These are phyloP conservation scores for Melanotaenia pygmaea DNA, from an alignment of 2,797 vertebrate genomes.

Conservation along the genomic window DNA sequence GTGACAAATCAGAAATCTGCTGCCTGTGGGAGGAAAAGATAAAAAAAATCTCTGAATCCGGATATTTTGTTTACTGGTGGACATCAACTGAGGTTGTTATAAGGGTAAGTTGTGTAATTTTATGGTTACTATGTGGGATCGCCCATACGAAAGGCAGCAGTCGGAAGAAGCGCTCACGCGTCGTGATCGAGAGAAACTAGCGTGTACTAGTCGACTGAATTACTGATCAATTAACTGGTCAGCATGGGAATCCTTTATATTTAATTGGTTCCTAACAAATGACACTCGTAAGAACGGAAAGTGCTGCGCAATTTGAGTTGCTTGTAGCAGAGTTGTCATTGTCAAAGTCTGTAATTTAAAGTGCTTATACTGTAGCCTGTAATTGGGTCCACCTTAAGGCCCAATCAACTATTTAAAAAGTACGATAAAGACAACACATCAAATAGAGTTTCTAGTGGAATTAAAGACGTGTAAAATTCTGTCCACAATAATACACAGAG, in stretches of 20 bases:
- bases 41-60: conserved; percentile 39
- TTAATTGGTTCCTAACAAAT: neutral
- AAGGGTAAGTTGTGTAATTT: conserved; percentile 78
- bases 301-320: conserved; percentile 8
- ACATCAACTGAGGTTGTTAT: conserved; percentile 55
- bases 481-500: conserved; percentile 8
- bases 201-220: conserved; percentile 27
- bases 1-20: conserved; percentile 72
- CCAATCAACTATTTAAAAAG: conserved; percentile 38
- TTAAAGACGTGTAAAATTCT: conserved; percentile 31
- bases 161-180: conserved; percentile 53
- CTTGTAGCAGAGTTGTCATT: conserved; percentile 28
- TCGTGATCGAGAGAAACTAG: conserved; percentile 62
- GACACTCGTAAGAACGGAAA: neutral
- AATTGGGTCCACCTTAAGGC: conserved; percentile 36
- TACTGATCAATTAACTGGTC: conserved; percentile 19
- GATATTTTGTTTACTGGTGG: conserved; percentile 48
- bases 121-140: conserved; percentile 39
- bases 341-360: conserved; percentile 47
- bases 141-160: conserved; percentile 54
- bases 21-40: conserved; percentile 19
- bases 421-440: conserved; percentile 22
- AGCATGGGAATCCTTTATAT: conserved; percentile 9
- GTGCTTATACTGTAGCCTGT: conserved; percentile 1
- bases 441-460: conserved; percentile 2